These are phyloP conservation scores for Threskiornis aethiopicus DNA, from an alignment of 2,797 vertebrate species.

Conservation along the genomic window DNA sequence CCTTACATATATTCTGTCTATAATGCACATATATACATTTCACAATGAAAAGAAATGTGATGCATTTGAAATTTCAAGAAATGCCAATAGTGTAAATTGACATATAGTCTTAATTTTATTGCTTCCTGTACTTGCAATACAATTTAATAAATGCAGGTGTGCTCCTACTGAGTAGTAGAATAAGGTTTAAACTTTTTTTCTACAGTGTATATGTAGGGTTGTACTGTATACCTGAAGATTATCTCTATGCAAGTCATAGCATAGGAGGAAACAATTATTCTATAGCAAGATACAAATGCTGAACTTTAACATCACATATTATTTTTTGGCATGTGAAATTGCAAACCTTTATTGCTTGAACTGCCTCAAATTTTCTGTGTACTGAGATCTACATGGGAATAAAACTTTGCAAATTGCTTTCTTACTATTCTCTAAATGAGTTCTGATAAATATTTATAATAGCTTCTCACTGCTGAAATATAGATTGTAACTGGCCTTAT, in stretches of 20 bases:
- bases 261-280: background rate
- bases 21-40: background rate
- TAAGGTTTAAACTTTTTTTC: background rate
- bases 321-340: background rate
- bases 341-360: background rate
- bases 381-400: background rate
- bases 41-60: background rate
- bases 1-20: background rate
- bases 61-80: background rate
- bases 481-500: background rate
- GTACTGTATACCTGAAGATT: background rate
- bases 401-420: background rate
- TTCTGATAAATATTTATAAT: constrained; percentile 43
- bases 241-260: background rate
- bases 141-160: background rate
- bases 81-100: background rate
- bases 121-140: background rate
- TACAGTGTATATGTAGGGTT: background rate
- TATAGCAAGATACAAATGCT: background rate
- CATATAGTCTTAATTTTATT: background rate
- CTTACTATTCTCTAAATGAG: background rate
- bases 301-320: background rate
- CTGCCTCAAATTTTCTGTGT: background rate
- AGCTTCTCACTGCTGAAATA: background rate
- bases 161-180: background rate